Evolutionary conservation across 2,888 invertebrate genomes (phyloP).

Genomic region (Pristionchus maxplancki): DNA sequence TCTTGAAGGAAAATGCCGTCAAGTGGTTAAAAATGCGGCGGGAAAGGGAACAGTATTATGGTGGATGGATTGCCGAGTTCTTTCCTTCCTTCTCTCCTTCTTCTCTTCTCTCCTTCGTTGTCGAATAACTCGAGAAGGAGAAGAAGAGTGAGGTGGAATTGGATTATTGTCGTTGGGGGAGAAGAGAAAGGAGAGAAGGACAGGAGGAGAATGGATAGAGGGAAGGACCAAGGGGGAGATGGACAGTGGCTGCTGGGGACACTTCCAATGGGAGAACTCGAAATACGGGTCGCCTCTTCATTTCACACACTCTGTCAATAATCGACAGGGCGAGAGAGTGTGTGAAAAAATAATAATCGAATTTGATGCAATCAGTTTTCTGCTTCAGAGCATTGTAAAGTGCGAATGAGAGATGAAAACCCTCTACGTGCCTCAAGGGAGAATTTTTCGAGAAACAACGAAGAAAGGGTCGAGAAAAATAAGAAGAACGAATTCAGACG

Average conservation of each 20-base stretch:
- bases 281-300: too few species aligned
- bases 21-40: neutral
- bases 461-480: neutral
- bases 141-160: conserved; percentile 40
- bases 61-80: conserved; percentile 1
- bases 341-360: too few species aligned
- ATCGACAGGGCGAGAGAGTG: too few species aligned
- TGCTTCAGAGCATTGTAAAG: neutral
- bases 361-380: too few species aligned
- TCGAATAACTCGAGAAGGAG: conserved; percentile 35
- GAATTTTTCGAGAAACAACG: neutral
- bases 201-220: neutral
- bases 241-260: neutral
- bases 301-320: too few species aligned
- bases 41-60: neutral
- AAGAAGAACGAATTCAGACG: neutral
- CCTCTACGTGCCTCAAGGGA: neutral
- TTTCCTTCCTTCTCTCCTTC: neutral
- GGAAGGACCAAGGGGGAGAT: neutral
- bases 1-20: neutral
- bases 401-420: neutral
- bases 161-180: conserved; percentile 10
- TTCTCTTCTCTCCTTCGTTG: neutral
- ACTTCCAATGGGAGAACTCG: too few species aligned
- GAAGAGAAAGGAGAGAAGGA: neutral